Evolutionary conservation across 2,797 vertebrate species (phyloP), one percentile per base, ranked within the genome.

Genomic region (Ptychobarbus kaznakovi): DNA sequence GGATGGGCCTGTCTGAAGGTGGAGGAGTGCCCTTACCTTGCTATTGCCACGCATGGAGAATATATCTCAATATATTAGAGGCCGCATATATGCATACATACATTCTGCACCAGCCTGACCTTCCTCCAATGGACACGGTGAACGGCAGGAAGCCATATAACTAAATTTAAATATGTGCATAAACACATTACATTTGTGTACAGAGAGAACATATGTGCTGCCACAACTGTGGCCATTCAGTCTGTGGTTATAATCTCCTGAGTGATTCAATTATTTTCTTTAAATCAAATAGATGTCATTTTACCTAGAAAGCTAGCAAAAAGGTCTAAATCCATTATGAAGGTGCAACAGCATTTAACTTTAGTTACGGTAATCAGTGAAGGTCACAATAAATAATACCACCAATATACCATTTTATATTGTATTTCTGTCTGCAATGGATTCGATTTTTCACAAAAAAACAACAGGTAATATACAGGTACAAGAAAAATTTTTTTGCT

Each of bases 1-100:
- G 96, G 97, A 96, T 96, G 96, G 92, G 96, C 94, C 94, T 96
- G 92, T 89, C 46, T 90, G 91, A 91, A 91, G 93, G 94, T 94
- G 93, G 96, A 96, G 95, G 96, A 96, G 96, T 97, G 97, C 97
- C 97, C 94, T 94, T 94, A 94, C 96, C 97, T 96, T 95, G 95
- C 95, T 96, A 96, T 96, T 96, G 95, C 96, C 96, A 85, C n/a
- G 68, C 69, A 85, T 80, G 77, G 56, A 80, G 76, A 80, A 85
- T 85, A 85, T 63, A 73, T 85, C 83, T 85, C 83, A 85, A 85
- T 85, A 85, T 85, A 80, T 85, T 80, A 74, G 28, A 85, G 68
- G 77, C 32, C 28, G 42, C 42, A 63, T 44, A 74, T 85, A 49
- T 85, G 83, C 68, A 85, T 85, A 61, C 22, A 85, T 73, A 72